Base-by-base conservation (phyloP, 2,888 invertebrate species). In the Podotricha telesiphe region DNA sequence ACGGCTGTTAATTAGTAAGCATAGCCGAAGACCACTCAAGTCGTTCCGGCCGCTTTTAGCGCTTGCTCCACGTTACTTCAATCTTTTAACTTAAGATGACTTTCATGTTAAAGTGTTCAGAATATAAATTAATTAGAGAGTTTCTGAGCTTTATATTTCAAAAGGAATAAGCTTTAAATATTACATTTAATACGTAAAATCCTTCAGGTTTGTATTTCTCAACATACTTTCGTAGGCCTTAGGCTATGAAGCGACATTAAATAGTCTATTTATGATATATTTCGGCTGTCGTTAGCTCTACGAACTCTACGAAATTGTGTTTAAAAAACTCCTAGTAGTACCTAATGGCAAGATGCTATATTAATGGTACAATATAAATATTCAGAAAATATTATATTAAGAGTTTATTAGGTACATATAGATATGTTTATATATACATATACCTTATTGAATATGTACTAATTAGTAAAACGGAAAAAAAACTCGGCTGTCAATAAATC, bases 1-100 rank as follows among this genome's bases (percentile, higher is more conserved):
- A 73, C 69, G 53, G 68, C 56, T 71, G 71, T 73, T 73, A 74
- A 74, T 73, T 73, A 73, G 70, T 71, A 74, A 74, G 73, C 73
- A 73, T 68, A 73, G 70, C 70, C 70, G 65, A 69, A 71, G 67
- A 73, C 74, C 73, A 70, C 71, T 74, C 65, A 68, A 74, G 68
- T 65, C 67, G 71, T 70, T 71, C 67, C 67, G 66, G 61, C 47
- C 58, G 70, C 65, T 70, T 70, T 67, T 55, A 65, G 61, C 61
- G 53, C 67, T 72, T 65, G 69, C 67, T 68, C 65, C 53, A 51
- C 59, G 59, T 67, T 48, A 48, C 48, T 68, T 65, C 56, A 70
- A 63, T 65, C 65, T 69, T 70, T 70, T 67, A 65, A 67, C 47
- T 48, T 70, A 55, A 69, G 67, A 65, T 47, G 67, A 64, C 64